Evolutionary conservation across 2,797 vertebrate genomes (phyloP), one percentile per base, ranked within the genome.

Genomic region (Lagorchestes hirsutus): DNA sequence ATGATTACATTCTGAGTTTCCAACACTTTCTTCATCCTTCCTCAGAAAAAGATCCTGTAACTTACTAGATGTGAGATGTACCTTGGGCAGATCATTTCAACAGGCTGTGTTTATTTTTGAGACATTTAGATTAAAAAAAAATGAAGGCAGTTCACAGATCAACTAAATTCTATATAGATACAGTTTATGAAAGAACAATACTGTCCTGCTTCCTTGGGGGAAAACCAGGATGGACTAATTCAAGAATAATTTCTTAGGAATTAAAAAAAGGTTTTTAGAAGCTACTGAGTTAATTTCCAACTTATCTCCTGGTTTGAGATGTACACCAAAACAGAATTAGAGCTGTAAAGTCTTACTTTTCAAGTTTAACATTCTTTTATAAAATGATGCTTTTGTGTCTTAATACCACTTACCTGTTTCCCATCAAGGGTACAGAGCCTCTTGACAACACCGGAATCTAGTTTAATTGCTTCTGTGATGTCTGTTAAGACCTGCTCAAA

Each of bases 401-500:
- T 0, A 29, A 54, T 6, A 29, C 5, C 93, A 3, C 99, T 98
- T 98, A 99, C 99, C 99, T 99, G 99, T 97, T 99, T 99, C 96
- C 99, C 99, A 57, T 99, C 99, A 98, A 99, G 98, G 0, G 99
- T 99, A 98, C 99, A 99, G 92, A 99, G 99, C 97, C 99, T 99
- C 98, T 99, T 99, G 97, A 99, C 99, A 58, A 99, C 99, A 11
- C 99, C 99, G 0, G 99, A 99, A 98, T 99, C 99, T 98, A 99
- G 97, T 98, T 99, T 99, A 99, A 99, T 99, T 93, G 99, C 99
- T 62, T 99, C 99, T 0, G 99, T 99, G 99, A 99, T 99, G 98
- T 99, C 99, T 0, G 99, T 99, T 97, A 99, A 98, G 97, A 99
- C 99, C 98, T 99, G 99, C 29, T 99, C 99, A 0, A 99, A 99